Percentiles rank a stretch among this genome's conserved stretches.
These are phyloP conservation scores for Triplophysa tibetana DNA, from an alignment of 2,113 vertebrate species.

Conservation along the genomic window DNA sequence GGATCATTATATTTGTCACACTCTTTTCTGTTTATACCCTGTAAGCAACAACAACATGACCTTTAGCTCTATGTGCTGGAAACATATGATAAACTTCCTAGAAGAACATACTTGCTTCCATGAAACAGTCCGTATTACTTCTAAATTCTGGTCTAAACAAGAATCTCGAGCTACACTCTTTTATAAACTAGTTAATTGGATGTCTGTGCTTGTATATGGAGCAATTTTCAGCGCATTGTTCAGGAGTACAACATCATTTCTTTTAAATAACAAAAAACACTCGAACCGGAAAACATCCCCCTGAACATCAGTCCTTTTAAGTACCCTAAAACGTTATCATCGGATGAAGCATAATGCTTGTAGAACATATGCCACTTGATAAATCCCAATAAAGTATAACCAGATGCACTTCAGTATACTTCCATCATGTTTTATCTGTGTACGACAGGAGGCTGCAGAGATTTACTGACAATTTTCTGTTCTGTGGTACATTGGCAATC, in stretches of 20 bases:
- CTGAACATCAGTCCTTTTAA: background rate
- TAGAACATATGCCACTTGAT: background rate
- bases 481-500: no score
- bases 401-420: background rate
- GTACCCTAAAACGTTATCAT: background rate
- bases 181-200: slow-evolving; percentile 26
- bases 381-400: background rate
- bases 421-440: background rate
- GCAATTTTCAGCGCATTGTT: slow-evolving; percentile 17
- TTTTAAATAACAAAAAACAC: background rate
- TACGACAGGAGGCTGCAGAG: background rate
- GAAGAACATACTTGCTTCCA: background rate
- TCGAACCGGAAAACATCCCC: slow-evolving; percentile 8
- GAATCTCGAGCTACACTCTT: slow-evolving; percentile 12
- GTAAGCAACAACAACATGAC: background rate
- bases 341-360: slow-evolving; percentile 1
- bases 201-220: slow-evolving; percentile 7
- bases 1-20: no score
- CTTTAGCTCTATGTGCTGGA: background rate
- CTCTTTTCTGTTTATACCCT: background rate
- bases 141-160: slow-evolving; percentile 1
- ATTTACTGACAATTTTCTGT: background rate
- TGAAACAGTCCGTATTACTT: background rate
- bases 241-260: background rate
- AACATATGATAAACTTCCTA: background rate